These are phyloP conservation scores for Lucinisca nassula DNA, from an alignment of 2,888 invertebrate species.

Conservation along the genomic window DNA sequence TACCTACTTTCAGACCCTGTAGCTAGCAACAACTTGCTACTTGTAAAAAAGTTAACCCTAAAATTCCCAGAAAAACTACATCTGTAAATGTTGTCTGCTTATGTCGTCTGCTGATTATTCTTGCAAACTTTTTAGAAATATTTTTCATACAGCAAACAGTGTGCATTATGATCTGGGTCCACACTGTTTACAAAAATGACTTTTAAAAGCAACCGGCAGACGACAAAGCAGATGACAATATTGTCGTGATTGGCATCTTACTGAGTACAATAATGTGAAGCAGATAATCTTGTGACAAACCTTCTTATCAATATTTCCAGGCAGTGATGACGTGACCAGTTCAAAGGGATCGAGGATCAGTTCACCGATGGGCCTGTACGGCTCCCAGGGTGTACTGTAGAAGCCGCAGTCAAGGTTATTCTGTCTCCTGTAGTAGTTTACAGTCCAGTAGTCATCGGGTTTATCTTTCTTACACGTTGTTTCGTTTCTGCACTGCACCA, in stretches of 20 bases:
- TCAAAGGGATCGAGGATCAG: slow-evolving; percentile 72
- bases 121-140: background rate
- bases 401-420: slow-evolving; percentile 69
- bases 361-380: slow-evolving; percentile 69
- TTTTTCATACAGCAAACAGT: background rate
- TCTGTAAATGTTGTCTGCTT: no score
- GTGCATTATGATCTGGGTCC: background rate
- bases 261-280: no score
- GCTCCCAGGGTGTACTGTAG: slow-evolving; percentile 63
- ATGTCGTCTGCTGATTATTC: no score
- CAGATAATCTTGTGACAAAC: no score
- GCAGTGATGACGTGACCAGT: slow-evolving; percentile 67
- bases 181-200: background rate
- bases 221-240: no score
- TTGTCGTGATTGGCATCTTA: no score
- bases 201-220: background rate
- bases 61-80: no score
- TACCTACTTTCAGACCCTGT: background rate
- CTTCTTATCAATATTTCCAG: slow-evolving; percentile 57
- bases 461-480: slow-evolving; percentile 63
- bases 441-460: slow-evolving; percentile 70
- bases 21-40: no score
- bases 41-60: no score
- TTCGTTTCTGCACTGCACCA: slow-evolving; percentile 69
- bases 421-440: slow-evolving; percentile 61